A percentile compares a stretch with the other conserved stretches of the same genome.
Conservation (phyloP, 2,113 vertebrate genomes). For the Pandion haliaetus region DNA sequence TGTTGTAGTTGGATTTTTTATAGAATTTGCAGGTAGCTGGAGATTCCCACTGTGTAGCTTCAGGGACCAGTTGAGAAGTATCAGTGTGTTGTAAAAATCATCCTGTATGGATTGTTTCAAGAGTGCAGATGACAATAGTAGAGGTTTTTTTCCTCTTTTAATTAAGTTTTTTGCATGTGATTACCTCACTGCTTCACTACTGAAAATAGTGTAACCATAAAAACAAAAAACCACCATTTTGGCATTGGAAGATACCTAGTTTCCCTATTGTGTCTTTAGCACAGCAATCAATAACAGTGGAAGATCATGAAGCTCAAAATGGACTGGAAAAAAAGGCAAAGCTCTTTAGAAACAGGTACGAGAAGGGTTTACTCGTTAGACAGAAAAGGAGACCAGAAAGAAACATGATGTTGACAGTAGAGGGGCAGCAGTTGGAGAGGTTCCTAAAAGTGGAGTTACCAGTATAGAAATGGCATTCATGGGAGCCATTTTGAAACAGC, state of each 20-base stretch:
- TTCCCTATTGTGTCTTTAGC: background rate
- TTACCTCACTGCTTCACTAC: background rate
- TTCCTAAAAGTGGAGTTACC: background rate
- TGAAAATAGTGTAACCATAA: background rate
- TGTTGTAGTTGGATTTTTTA: background rate
- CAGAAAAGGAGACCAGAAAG: background rate
- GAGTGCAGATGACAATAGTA: background rate
- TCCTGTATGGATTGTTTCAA: background rate
- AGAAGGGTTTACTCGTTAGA: background rate
- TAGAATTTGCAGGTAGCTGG: background rate
- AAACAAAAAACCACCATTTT: background rate
- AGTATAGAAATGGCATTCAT: background rate
- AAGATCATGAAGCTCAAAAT: background rate
- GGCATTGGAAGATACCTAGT: background rate
- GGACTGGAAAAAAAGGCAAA: background rate
- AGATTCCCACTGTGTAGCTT: background rate
- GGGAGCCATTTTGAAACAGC: background rate
- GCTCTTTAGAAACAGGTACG: background rate
- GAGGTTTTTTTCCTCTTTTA: background rate
- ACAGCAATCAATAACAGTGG: no score
- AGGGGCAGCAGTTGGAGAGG: background rate
- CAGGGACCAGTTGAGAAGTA: background rate
- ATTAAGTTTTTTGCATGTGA: background rate
- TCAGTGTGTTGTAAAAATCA: background rate
- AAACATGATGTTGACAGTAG: background rate